A percentile compares a stretch with the other conserved stretches of the same genome.
Conservation (phyloP, 2,888 invertebrate genomes). For the Arrhopalites spinosus region DNA sequence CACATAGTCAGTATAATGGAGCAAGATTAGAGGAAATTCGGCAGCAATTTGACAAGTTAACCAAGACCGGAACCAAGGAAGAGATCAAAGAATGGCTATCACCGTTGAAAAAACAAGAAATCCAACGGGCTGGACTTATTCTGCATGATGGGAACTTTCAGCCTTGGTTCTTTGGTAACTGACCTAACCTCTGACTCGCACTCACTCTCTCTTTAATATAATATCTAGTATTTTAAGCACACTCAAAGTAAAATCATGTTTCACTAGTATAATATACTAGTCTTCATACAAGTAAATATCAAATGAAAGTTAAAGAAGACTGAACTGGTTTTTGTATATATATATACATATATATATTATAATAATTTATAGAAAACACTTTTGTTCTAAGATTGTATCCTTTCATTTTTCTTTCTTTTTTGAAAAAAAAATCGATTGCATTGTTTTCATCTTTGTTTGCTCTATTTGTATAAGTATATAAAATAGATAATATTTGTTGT, state of each 20-base stretch:
- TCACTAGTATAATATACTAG: no score
- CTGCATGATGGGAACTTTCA: constrained; percentile 32
- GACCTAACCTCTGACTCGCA: not conserved
- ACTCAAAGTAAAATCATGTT: no score
- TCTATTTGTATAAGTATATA: not conserved
- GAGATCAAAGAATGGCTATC: constrained; percentile 37
- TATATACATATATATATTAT: no score
- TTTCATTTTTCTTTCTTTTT: no score
- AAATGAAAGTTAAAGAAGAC: no score
- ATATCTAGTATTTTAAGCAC: not conserved
- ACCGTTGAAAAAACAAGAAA: constrained; percentile 8
- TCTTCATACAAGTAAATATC: no score
- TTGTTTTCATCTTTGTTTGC: not conserved
- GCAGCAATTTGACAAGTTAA: constrained; percentile 27
- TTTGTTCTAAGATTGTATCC: no score
- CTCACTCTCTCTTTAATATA: not conserved
- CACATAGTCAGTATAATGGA: constrained; percentile 6
- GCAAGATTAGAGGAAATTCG: constrained; percentile 7
- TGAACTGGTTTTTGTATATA: no score
- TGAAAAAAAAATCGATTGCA: no score
- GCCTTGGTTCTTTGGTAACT: constrained; percentile 38
- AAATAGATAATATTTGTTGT: no score
- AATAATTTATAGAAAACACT: no score
- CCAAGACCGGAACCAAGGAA: constrained; percentile 37
- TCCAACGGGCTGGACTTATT: constrained; percentile 32